phyloP scores from a whole-genome alignment of 92 coral and sea anemone genomes.

The Desmophyllum pertusum region DNA sequence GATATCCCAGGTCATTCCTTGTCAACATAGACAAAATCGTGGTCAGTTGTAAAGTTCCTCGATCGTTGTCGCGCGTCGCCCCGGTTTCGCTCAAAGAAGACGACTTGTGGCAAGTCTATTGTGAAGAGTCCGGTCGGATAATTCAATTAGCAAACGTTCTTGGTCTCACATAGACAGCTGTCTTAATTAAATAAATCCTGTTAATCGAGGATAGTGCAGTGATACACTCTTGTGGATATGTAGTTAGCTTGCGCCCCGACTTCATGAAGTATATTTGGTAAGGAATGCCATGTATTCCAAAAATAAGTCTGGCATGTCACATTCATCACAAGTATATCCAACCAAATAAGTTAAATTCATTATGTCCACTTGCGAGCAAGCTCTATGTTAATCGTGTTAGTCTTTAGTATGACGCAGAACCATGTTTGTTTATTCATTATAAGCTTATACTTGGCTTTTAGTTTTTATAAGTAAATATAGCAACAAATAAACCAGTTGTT shows the following conservation, averaged over 20 bases:
- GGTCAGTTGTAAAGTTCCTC: background rate
- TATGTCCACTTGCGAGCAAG: background rate
- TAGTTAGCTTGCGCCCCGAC: background rate
- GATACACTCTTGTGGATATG: background rate
- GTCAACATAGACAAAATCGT: constrained; percentile 8
- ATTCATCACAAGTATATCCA: background rate
- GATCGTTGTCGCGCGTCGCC: too few relatives aligned
- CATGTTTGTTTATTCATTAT: background rate
- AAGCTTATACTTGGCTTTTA: background rate
- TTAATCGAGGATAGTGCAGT: background rate
- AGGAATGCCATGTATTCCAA: background rate
- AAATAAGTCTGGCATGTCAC: background rate
- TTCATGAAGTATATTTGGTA: background rate
- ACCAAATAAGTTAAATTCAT: background rate
- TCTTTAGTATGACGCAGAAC: background rate
- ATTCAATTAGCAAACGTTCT: constrained; percentile 22
- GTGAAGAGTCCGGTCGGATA: constrained; percentile 3
- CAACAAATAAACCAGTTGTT: background rate
- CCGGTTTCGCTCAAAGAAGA: too few relatives aligned
- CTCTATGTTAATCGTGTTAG: background rate
- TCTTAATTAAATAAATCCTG: background rate
- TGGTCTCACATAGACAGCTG: background rate
- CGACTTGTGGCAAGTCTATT: too few relatives aligned
- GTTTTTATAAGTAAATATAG: background rate
- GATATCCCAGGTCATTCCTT: background rate